These are phyloP conservation scores for Semnornis frantzii DNA, from an alignment of 2,113 vertebrate species.

Conservation along the genomic window DNA sequence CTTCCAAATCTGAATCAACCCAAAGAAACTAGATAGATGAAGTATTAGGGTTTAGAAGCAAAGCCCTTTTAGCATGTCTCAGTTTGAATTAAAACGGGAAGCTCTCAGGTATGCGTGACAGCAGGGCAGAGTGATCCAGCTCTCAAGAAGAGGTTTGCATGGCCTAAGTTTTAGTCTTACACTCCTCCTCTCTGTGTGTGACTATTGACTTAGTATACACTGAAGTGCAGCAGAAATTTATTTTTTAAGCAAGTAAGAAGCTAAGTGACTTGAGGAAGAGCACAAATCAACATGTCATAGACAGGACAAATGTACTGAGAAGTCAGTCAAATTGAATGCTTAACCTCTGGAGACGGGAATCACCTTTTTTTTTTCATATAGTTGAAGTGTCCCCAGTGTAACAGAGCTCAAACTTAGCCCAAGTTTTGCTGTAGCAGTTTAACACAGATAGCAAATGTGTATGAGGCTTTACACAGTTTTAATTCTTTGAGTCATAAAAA, in stretches of 20 bases:
- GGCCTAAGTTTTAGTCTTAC: neutral
- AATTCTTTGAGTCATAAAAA: neutral
- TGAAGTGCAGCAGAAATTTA: neutral
- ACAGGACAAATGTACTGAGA: neutral
- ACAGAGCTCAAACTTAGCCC: neutral
- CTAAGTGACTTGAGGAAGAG: neutral
- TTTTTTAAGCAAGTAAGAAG: neutral
- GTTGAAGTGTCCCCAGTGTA: neutral
- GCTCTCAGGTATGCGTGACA: neutral
- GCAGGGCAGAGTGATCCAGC: neutral
- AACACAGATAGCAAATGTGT: neutral
- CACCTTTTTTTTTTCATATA: neutral
- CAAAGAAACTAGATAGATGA: neutral
- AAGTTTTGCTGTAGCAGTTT: neutral
- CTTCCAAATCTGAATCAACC: neutral
- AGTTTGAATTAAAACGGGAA: neutral
- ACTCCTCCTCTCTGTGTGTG: neutral
- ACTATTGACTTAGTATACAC: neutral
- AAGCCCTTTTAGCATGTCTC: neutral
- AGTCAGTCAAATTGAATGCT: neutral
- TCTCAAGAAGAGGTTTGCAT: neutral
- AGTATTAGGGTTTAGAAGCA: neutral
- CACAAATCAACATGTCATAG: constrained; percentile 2
- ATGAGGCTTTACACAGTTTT: neutral
- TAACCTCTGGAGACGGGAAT: neutral